Conservation (phyloP, 2,113 vertebrate species). For the Enhydra lutris region DNA sequence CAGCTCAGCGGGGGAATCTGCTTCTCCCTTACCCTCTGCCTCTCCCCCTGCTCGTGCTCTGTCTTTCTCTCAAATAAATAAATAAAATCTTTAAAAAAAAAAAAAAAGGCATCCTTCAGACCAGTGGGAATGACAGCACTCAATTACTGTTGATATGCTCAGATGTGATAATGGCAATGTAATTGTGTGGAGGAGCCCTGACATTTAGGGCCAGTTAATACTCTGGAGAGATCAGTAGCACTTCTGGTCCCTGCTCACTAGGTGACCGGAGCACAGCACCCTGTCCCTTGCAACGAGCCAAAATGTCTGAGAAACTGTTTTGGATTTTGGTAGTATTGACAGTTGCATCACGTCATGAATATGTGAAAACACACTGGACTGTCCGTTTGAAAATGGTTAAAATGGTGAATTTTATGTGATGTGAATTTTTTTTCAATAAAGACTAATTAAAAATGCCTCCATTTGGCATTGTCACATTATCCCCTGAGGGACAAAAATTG, state of each 20-base stretch:
- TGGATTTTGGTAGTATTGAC: not conserved
- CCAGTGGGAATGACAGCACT: not conserved
- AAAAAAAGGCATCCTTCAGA: not conserved
- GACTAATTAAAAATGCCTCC: not conserved
- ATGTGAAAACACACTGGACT: not conserved
- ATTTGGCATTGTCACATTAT: not conserved
- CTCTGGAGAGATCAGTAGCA: not conserved
- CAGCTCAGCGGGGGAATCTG: too few relatives aligned
- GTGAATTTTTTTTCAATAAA: not conserved
- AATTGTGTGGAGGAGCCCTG: not conserved
- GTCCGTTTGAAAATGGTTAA: not conserved
- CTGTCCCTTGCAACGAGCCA: not conserved
- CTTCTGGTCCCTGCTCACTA: constrained; percentile 20
- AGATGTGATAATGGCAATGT: not conserved
- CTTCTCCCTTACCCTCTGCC: too few relatives aligned
- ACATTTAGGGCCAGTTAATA: not conserved
- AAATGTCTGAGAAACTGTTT: not conserved
- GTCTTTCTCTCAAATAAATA: too few relatives aligned
- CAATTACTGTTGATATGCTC: not conserved
- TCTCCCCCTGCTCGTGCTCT: too few relatives aligned
- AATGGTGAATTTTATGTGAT: not conserved
- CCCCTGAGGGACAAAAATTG: not conserved
- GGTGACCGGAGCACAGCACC: not conserved
- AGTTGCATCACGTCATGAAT: not conserved
- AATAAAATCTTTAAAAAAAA: too few relatives aligned